A percentile compares a stretch with the other conserved stretches of the same genome.
Conservation (phyloP, 2,888 invertebrate species). For the Sylvicola cinctus region DNA sequence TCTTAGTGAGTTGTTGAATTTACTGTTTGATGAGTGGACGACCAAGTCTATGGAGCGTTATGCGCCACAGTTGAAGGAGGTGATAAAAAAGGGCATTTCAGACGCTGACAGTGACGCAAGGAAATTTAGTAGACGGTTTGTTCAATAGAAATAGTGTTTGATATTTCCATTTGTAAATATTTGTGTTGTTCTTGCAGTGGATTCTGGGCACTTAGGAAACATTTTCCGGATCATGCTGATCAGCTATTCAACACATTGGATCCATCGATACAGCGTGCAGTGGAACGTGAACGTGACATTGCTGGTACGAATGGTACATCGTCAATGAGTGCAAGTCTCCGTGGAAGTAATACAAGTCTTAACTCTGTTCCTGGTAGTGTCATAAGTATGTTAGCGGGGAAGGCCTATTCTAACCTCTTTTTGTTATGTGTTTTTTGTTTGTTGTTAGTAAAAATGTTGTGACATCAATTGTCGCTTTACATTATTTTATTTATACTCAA, state of each 20-base stretch:
- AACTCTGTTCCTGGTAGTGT: constrained; percentile 14
- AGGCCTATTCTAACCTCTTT: background rate
- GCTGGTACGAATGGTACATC: constrained; percentile 15
- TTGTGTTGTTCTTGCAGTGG: constrained; percentile 42
- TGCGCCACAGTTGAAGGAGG: constrained; percentile 53
- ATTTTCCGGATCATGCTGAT: constrained; percentile 83
- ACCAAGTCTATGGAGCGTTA: constrained; percentile 63
- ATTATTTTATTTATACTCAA: no score
- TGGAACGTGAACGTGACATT: constrained; percentile 29
- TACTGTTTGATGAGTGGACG: constrained; percentile 76
- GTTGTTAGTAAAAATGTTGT: no score
- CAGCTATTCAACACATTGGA: constrained; percentile 65
- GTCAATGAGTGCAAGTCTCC: constrained; percentile 14
- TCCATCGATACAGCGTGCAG: constrained; percentile 38
- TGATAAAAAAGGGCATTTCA: constrained; percentile 65
- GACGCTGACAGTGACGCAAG: constrained; percentile 90
- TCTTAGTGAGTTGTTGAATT: constrained; percentile 62
- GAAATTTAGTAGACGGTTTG: constrained; percentile 57
- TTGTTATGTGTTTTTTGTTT: no score
- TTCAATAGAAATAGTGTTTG: constrained; percentile 6
- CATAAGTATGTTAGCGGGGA: constrained; percentile 11
- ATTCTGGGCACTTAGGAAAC: constrained; percentile 74
- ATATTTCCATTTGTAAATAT: no score
- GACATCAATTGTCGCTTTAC: no score
- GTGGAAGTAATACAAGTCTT: constrained; percentile 15